A percentile compares a stretch with the other conserved stretches of the same genome.
These are phyloP conservation scores for Polydesmus complanatus DNA, from an alignment of 2,888 invertebrate species.

Conservation along the genomic window DNA sequence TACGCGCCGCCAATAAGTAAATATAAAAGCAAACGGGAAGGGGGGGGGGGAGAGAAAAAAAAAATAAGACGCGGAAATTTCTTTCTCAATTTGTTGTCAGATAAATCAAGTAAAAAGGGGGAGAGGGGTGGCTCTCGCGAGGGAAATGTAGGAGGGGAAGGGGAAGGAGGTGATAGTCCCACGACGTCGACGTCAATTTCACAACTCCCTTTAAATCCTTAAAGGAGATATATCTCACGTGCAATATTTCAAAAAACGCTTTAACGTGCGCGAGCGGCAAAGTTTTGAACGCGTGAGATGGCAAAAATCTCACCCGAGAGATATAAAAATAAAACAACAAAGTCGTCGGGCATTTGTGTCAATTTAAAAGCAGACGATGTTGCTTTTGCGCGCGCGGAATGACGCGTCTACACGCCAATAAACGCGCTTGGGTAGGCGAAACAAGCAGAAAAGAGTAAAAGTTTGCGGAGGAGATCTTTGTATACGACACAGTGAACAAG, in stretches of 20 bases:
- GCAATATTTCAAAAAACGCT: not conserved
- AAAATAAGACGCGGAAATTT: not conserved
- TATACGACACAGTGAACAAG: not conserved
- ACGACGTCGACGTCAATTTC: not conserved
- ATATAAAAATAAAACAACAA: not conserved
- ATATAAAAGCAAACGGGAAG: too few species aligned
- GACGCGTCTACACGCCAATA: not conserved
- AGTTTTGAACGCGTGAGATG: not conserved
- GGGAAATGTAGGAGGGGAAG: not conserved
- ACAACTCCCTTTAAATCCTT: not conserved
- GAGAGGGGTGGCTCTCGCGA: too few species aligned
- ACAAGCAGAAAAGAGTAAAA: not conserved
- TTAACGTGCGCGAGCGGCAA: not conserved
- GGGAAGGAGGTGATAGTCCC: not conserved
- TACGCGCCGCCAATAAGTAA: too few species aligned
- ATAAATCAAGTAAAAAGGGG: not conserved
- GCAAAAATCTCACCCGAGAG: not conserved
- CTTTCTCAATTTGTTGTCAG: not conserved
- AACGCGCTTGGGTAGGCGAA: not conserved
- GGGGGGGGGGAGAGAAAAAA: not conserved
- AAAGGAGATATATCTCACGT: not conserved
- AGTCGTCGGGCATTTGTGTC: not conserved
- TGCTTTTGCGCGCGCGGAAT: too few species aligned
- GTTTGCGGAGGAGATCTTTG: not conserved
- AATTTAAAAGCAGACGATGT: not conserved